A percentile compares a stretch with the other conserved stretches of the same genome.
Evolutionary conservation across 2,113 vertebrate genomes (phyloP).

Genomic region (Chloroceryle aenea): DNA sequence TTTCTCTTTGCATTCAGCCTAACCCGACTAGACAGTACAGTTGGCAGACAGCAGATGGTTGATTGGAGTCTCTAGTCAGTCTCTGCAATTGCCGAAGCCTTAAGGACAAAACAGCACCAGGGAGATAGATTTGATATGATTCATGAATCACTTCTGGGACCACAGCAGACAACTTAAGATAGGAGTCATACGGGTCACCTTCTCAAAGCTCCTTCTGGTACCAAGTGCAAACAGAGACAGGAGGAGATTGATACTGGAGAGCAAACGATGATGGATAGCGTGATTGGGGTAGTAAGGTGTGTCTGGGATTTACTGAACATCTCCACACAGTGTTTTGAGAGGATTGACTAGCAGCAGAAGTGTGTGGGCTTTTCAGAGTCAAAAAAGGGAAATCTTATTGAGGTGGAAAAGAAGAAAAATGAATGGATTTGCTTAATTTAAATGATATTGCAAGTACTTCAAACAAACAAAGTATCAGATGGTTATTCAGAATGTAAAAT

Average conservation of each 20-base stretch:
- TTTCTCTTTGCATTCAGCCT: constrained; percentile 43
- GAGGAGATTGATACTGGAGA: neutral
- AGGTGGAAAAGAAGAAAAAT: constrained; percentile 33
- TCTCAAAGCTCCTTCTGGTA: neutral
- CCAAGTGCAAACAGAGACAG: neutral
- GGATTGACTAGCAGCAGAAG: neutral
- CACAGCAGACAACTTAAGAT: constrained; percentile 2
- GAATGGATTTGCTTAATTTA: constrained; percentile 24
- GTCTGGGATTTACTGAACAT: neutral
- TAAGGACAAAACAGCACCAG: constrained; percentile 50
- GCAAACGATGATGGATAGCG: neutral
- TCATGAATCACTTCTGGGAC: constrained; percentile 61
- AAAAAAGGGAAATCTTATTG: constrained; percentile 11
- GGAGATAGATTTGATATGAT: constrained; percentile 58
- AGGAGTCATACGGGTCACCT: constrained; percentile 13
- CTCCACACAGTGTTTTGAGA: neutral
- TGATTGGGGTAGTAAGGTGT: neutral
- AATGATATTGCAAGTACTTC: constrained; percentile 30
- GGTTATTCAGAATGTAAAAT: constrained; percentile 45
- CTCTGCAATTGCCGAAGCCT: constrained; percentile 58
- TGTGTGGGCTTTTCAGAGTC: constrained; percentile 3
- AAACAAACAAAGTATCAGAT: constrained; percentile 33
- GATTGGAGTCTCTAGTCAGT: constrained; percentile 63
- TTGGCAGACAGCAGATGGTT: constrained; percentile 76
- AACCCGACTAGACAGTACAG: constrained; percentile 71